These are phyloP conservation scores for Neodon shergylaensis DNA, from an alignment of 2,113 vertebrate species.

Conservation along the genomic window DNA sequence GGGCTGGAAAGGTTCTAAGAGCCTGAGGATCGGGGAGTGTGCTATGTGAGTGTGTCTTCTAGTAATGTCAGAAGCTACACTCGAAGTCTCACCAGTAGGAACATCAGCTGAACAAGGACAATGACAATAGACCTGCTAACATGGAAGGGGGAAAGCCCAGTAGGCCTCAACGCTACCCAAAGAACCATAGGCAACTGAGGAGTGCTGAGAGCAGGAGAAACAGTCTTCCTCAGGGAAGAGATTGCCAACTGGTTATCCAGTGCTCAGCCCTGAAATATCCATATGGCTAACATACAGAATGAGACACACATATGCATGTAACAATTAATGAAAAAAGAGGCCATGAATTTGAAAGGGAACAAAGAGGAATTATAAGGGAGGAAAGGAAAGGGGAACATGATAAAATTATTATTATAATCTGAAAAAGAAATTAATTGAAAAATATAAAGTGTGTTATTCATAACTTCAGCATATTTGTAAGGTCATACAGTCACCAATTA, in stretches of 20 bases:
- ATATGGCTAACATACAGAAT: background rate
- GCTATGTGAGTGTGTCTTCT: background rate
- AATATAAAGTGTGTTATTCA: background rate
- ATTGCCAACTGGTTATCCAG: background rate
- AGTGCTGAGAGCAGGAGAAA: background rate
- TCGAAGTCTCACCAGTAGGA: background rate
- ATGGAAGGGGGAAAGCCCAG: background rate
- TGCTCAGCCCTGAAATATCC: background rate
- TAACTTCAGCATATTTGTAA: constrained; percentile 15
- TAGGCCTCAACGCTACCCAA: background rate
- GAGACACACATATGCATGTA: background rate
- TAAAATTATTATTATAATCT: background rate
- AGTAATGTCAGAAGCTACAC: background rate
- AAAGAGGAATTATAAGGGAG: background rate
- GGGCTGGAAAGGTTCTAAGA: background rate
- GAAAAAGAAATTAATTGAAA: background rate
- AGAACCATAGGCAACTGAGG: background rate
- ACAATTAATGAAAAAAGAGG: background rate
- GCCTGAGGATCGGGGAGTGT: background rate
- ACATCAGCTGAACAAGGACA: background rate
- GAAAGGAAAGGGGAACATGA: background rate
- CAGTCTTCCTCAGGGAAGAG: background rate
- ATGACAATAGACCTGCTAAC: background rate
- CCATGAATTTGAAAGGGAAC: background rate
- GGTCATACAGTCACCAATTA: background rate